phyloP scores from a whole-genome alignment of 2,797 vertebrate species.

The Chrosomus eos region DNA sequence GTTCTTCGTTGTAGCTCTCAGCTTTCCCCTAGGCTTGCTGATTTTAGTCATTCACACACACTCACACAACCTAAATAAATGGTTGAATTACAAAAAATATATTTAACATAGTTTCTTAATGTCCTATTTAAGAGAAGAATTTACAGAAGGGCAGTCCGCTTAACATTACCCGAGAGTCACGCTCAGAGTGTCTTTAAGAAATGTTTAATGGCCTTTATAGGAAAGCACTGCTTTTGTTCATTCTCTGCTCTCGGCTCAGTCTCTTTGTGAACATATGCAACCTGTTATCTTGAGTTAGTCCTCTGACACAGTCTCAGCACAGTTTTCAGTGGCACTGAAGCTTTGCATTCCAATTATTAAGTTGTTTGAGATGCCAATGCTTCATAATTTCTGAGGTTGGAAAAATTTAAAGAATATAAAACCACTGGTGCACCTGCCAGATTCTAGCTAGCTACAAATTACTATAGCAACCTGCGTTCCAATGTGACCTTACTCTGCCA shows the following conservation, averaged over 20 bases:
- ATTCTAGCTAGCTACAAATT: slow-evolving; percentile 9
- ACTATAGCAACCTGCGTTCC: slow-evolving; percentile 5
- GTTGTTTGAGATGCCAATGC: background rate
- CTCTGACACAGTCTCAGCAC: background rate
- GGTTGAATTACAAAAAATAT: slow-evolving; percentile 6
- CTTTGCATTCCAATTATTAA: slow-evolving; percentile 18
- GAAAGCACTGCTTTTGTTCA: slow-evolving; percentile 3
- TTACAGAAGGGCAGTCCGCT: background rate
- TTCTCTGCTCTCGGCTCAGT: background rate
- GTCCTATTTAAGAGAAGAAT: slow-evolving; percentile 23
- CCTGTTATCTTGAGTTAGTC: slow-evolving; percentile 3
- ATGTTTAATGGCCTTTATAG: slow-evolving; percentile 12
- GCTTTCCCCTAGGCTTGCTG: slow-evolving; percentile 7
- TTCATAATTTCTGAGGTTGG: slow-evolving; percentile 9
- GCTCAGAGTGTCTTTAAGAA: background rate
- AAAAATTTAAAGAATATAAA: background rate
- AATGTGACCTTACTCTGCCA: slow-evolving; percentile 2
- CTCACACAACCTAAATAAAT: background rate
- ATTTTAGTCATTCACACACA: slow-evolving; percentile 3
- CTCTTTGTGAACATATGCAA: background rate
- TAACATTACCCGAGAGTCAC: slow-evolving; percentile 14
- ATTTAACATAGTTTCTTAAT: slow-evolving; percentile 9
- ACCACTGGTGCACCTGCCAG: background rate
- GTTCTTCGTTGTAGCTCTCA: background rate
- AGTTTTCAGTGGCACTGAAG: background rate